Evolutionary conservation across 2,797 vertebrate species (phyloP).

Genomic region (Microctenopoma lineatum): DNA sequence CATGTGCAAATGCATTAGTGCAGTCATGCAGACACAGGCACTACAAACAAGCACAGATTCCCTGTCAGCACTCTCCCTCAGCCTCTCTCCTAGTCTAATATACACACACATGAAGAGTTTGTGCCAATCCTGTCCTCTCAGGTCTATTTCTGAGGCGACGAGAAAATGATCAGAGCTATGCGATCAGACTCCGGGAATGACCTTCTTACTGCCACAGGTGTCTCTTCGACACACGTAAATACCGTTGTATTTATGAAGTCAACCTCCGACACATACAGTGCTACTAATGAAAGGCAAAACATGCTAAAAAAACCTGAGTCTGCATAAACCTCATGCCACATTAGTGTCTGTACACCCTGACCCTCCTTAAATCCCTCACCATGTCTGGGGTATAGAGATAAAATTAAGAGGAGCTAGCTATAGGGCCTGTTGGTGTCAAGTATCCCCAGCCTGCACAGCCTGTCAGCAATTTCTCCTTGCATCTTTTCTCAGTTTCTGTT

Average conservation of each 20-base stretch:
- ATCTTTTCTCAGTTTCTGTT: constrained; percentile 48
- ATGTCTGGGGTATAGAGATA: constrained; percentile 45
- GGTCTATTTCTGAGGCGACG: constrained; percentile 82
- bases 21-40: constrained; percentile 70
- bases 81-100: constrained; percentile 19
- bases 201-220: constrained; percentile 78
- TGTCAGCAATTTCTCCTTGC: constrained; percentile 54
- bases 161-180: constrained; percentile 83
- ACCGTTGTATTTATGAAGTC: constrained; percentile 31
- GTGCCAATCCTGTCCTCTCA: constrained; percentile 44
- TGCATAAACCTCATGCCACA: constrained; percentile 9
- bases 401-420: constrained; percentile 57
- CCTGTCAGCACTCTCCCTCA: constrained; percentile 37
- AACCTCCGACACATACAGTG: constrained; percentile 14
- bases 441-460: constrained; percentile 52
- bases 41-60: constrained; percentile 67
- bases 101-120: constrained; percentile 40
- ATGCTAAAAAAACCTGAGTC: neutral
- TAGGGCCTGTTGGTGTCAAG: constrained; percentile 53
- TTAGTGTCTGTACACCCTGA: constrained; percentile 21
- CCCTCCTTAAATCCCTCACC: constrained; percentile 42
- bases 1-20: constrained; percentile 60
- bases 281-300: constrained; percentile 12
- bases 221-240: constrained; percentile 62
- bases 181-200: constrained; percentile 76